Evolutionary conservation across 2,797 vertebrate genomes (phyloP), one percentile per base, ranked within the genome.

Genomic region (Dryobates pubescens): DNA sequence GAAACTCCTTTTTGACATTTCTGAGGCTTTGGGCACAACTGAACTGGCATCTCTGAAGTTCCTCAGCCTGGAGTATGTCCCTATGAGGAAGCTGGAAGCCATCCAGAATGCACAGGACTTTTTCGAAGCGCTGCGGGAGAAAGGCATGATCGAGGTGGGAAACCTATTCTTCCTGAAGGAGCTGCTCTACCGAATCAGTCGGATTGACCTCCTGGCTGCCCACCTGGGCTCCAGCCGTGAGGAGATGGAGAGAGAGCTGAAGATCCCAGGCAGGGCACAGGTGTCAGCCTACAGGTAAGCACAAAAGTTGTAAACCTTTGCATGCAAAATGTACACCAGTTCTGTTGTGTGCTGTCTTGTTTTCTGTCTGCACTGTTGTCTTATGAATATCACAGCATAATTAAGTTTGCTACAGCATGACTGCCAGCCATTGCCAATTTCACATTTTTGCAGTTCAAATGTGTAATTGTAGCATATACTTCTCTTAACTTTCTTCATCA

Each of bases 211-310:
- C 13, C 91, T 98, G 77, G 11, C 0, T 10, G 22, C 17, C 6
- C 7, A 9, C 4, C 82, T 98, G 72, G 13, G 34, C 23, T 94
- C 80, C 64, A 95, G 61, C 51, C 71, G 20, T 32, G 32, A 83
- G 17, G 77, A 96, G 63, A 86, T 98, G 93, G n/a, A 58, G 18
- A 71, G 15, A 5, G 92, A 94, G 56, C 93, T 97, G n/a, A 91
- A 17, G 62, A 32, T 10, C 9, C 92, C 16, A 0, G 91, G 61
- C 83, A 93, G 38, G 54, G 95, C 95, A 51, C 79, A 45, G 53
- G 89, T 98, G 74, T 97, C 97, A 18, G 13, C 88, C 22, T 97
- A 97, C 82, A 98, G 98, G 98, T 98, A 58, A 63, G 92, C 57
- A 63, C 30, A 43, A 51, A 7, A 43, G n/a, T 43, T 38, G 43